phyloP scores from a whole-genome alignment of 2,797 vertebrate genomes.

The Odontamblyopus rebecca region DNA sequence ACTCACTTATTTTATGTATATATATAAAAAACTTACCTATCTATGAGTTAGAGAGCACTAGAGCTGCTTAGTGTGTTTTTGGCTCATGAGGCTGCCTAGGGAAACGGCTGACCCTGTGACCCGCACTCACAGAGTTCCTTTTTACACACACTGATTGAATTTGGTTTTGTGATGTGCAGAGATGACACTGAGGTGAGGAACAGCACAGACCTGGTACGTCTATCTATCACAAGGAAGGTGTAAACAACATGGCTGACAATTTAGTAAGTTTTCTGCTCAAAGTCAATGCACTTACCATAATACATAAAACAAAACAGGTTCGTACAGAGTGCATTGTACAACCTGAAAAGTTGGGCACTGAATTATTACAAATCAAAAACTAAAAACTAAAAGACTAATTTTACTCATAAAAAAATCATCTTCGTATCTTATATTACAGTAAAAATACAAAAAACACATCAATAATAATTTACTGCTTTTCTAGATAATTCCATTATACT shows the following conservation, averaged over 20 bases:
- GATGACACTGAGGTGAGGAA: slow-evolving; percentile 62
- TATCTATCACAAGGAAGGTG: slow-evolving; percentile 54
- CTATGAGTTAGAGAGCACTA: background rate
- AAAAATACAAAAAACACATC: background rate
- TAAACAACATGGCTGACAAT: slow-evolving; percentile 28
- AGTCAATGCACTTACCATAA: slow-evolving; percentile 1
- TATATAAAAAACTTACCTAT: background rate
- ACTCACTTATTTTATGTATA: background rate
- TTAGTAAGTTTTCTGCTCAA: background rate
- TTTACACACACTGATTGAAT: slow-evolving; percentile 72
- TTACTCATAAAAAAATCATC: too few relatives aligned
- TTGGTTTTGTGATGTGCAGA: slow-evolving; percentile 64
- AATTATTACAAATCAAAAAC: too few relatives aligned
- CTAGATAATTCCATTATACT: too few relatives aligned
- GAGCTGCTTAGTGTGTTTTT: background rate
- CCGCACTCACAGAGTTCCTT: slow-evolving; percentile 50
- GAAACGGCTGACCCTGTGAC: slow-evolving; percentile 57
- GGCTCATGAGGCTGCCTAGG: slow-evolving; percentile 23
- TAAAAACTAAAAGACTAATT: background rate
- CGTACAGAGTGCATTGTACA: background rate
- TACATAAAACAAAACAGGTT: background rate
- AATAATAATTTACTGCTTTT: background rate
- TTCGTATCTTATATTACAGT: too few relatives aligned
- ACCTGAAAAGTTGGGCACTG: background rate
- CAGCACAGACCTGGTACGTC: slow-evolving; percentile 42